Percentiles rank a stretch among this genome's conserved stretches.
These are phyloP conservation scores for Acleris emargana DNA, from an alignment of 2,888 invertebrate genomes.

Conservation along the genomic window DNA sequence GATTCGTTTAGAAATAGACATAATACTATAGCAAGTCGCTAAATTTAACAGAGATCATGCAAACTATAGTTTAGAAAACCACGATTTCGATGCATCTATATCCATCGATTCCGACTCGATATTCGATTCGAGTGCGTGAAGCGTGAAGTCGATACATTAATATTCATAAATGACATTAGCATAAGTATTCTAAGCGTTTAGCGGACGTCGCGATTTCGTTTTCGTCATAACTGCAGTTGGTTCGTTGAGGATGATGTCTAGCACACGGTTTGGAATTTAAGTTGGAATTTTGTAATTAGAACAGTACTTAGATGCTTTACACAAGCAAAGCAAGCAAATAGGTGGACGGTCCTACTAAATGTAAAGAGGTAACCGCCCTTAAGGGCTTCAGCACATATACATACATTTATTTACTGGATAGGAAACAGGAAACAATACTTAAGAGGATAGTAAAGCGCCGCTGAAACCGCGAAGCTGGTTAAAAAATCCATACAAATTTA, in stretches of 20 bases:
- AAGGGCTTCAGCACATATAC: no score
- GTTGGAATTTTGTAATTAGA: not conserved
- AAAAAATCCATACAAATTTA: no score
- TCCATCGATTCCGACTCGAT: slow-evolving; percentile 21
- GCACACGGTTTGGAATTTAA: slow-evolving; percentile 23
- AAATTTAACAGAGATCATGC: not conserved
- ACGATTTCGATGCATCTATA: not conserved
- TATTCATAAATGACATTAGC: slow-evolving; percentile 20
- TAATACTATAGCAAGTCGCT: no score
- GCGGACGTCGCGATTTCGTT: slow-evolving; percentile 37
- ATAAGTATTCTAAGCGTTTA: slow-evolving; percentile 21
- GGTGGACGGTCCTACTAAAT: no score
- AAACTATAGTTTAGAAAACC: slow-evolving; percentile 5
- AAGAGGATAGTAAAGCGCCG: no score
- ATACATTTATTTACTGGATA: no score
- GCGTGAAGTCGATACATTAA: slow-evolving; percentile 34
- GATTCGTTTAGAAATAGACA: no score
- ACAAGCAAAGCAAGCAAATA: no score
- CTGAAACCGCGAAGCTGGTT: no score
- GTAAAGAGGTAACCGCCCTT: no score
- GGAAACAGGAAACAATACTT: no score
- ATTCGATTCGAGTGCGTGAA: slow-evolving; percentile 19
- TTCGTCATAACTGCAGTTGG: slow-evolving; percentile 35
- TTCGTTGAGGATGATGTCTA: slow-evolving; percentile 28
- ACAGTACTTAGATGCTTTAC: no score